Evolutionary conservation across 2,797 vertebrate species (phyloP).

Genomic region (Gephyroberyx darwinii): DNA sequence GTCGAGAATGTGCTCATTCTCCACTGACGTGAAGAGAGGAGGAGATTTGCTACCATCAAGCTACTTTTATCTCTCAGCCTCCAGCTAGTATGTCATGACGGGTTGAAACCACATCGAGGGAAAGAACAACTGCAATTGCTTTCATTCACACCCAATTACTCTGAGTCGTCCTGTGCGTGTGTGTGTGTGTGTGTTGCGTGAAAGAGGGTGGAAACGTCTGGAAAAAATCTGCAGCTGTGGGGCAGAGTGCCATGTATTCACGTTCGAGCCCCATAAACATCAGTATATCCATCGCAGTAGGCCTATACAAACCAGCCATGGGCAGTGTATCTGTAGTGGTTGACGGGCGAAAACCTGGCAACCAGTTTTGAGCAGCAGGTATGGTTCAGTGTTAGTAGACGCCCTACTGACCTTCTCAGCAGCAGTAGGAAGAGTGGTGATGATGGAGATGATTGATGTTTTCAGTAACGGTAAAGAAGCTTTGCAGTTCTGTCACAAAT

Average conservation of each 20-base stretch:
- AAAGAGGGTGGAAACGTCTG: background rate
- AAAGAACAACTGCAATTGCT: background rate
- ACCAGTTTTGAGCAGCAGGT: too few species aligned
- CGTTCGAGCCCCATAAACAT: background rate
- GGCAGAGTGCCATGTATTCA: background rate
- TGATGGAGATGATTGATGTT: background rate
- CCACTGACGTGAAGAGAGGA: background rate
- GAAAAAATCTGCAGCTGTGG: background rate
- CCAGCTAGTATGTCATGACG: background rate
- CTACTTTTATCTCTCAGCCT: slow-evolving; percentile 7
- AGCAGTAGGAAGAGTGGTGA: too few species aligned
- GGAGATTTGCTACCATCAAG: background rate
- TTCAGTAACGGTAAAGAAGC: background rate
- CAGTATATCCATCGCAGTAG: background rate
- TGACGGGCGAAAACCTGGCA: too few species aligned
- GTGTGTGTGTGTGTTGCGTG: background rate
- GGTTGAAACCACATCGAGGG: background rate
- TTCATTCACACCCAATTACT: background rate
- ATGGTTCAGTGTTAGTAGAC: too few species aligned
- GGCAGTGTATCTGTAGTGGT: too few species aligned
- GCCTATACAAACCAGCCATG: background rate
- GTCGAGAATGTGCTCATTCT: background rate
- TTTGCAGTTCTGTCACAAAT: too few species aligned
- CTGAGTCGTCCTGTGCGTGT: background rate
- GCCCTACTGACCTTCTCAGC: too few species aligned